Evolutionary conservation across 2,888 invertebrate genomes (phyloP), one percentile per base, ranked within the genome.

Genomic region (Andrena dorsata): DNA sequence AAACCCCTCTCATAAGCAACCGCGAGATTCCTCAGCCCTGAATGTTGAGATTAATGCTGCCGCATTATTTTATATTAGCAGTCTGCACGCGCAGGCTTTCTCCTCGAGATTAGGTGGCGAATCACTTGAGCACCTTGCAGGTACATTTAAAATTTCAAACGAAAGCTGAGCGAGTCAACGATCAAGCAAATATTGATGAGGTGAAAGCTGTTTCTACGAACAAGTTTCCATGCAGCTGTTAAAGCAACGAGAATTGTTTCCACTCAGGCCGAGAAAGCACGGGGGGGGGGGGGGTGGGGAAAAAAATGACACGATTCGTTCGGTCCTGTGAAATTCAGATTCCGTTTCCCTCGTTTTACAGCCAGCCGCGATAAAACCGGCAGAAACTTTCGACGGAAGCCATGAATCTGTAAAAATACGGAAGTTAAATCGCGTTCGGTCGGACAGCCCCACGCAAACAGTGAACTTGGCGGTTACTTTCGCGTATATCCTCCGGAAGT

Each of bases 351-450:
- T 23, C 63, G 35, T 75, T 75, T 69, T 28, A 20, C 28, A 26
- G 26, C 6, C 16, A 23, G 16, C 70, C 70, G 41, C 41, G 72
- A 72, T 32, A 58, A 60, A 76, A 77, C 23, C 49, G 47, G 41
- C 23, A 41, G 56, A 73, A 77, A 77, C 51, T 61, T 77, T 73
- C 73, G 30, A 28, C 23, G 41, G 20, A 56, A 32, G 23, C 32
- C 51, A 58, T 47, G 76, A 58, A 60, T 63, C 76, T 35, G 65
- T 41, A 66, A 80, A 80, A 60, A 70, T 49, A 58, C 70, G 76
- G 30, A 71, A 71, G 80, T 76, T 76, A 41, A 76, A 80, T 79
- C 58, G 41, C 65, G 51, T 41, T 51, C 77, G 41, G 26, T 60
- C 60, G 65, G 49, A 32, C 51, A 16, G 13, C 49, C 23, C 23